These are phyloP conservation scores for Sinocyclocheilus maitianheensis DNA, from an alignment of 2,113 vertebrate genomes.

Conservation along the genomic window DNA sequence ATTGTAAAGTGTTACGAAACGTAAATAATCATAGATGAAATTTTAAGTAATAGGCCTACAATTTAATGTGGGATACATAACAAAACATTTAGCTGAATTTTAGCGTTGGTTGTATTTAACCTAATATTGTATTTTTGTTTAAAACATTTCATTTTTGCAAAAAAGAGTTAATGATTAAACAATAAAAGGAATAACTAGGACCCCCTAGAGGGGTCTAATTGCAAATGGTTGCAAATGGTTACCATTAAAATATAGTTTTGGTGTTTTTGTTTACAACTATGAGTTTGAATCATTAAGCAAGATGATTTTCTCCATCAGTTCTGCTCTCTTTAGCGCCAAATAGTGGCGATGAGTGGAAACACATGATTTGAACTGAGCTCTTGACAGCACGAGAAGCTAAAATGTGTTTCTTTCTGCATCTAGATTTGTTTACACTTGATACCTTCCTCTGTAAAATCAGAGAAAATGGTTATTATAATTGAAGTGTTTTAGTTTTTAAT, in stretches of 20 bases:
- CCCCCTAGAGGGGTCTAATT: too few relatives aligned
- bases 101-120: background rate
- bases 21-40: background rate
- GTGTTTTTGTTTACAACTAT: background rate
- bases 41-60: background rate
- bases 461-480: background rate
- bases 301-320: background rate
- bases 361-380: background rate
- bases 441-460: background rate
- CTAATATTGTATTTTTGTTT: background rate
- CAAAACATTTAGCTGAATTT: background rate
- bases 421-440: background rate
- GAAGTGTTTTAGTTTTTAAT: background rate
- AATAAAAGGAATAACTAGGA: background rate
- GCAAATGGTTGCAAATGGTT: background rate
- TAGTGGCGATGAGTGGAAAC: slow-evolving; percentile 65
- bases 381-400: background rate
- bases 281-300: background rate
- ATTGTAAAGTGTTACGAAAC: too few relatives aligned
- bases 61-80: background rate
- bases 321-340: slow-evolving; percentile 73
- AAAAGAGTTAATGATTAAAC: background rate
- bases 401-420: background rate
- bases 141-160: background rate
- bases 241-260: background rate